Evolutionary conservation across 2,888 invertebrate genomes (phyloP), one percentile per base, ranked within the genome.

Genomic region (Agrotis puta): DNA sequence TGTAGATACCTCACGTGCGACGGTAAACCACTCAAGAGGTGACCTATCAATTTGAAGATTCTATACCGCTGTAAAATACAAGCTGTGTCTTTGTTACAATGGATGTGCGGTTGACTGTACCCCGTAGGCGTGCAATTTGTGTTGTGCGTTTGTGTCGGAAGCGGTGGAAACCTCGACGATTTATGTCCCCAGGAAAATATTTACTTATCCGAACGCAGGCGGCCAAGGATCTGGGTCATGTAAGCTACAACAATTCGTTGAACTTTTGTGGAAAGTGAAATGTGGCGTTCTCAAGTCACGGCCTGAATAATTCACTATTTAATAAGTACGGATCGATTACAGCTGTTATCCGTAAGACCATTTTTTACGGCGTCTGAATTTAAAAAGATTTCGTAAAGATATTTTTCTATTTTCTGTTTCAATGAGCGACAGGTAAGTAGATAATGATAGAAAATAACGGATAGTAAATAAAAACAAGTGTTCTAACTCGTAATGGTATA

Each of bases 401-500:
- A 50, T 68, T 74, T 62, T 77, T 59, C 39, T 71, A 62, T 75
- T 72, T 78, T 80, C 56, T 71, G 57, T 77, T 63, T 69, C 68
- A 74, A 74, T 74, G 73, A 74, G 66, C 48, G 74, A 67, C 70
- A 77, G 65, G 39, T 72, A 59, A 64, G 47, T 65, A 50, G 76
- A 71, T 63, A 74, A 67, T 62, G 61, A 72, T 70, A 66, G 57
- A 77, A 79, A 84, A 84, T 82, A 82, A 81, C 79, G 73, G 80
- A 85, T 86, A 70, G 74, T 83, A 87, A 87, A 88, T 87, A 81
- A 88, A 87, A 89, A 78, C 75, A 79, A 84, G 85, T 83, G 79
- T 68, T 81, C 68, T 71, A 82, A 73, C 83, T 86, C 83, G 83
- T 89, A 89, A 89, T 91, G 85, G 88, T 84, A 89, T 88, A 90